Base-by-base conservation (phyloP, 2,888 invertebrate species). In the Operophtera brumata region DNA sequence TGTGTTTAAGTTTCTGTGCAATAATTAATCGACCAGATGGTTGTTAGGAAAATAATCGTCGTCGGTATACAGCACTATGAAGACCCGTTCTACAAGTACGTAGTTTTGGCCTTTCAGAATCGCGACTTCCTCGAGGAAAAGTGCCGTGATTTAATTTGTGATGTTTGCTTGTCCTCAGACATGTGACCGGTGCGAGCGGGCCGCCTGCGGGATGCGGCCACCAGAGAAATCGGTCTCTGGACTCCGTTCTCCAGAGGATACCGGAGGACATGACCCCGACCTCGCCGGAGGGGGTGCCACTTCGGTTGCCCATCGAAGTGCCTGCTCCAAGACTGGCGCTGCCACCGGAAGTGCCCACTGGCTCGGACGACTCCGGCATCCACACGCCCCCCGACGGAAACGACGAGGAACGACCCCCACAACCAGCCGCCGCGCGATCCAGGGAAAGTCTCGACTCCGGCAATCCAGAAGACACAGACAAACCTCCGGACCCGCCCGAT, bases 191-290 rank as follows among this genome's bases (percentile, higher is more conserved):
- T 47, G 75, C 81, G 34, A 84, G 73, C 55, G 87, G 86, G 77
- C 88, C 88, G 80, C 86, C 88, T 45, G 81, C 87, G 60, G 89
- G 87, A 86, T 88, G 94, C 64, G 93, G 94, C 72, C 96, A 96
- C 81, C 96, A 96, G 86, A 93, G 97, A 71, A 97, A 97, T 91
- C 93, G 97, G 65, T 96, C 96, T 78, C 90, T 97, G 81, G 97
- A 97, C 83, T 97, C 96, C 54, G 97, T 96, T 57, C 91, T 96
- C 63, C 96, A 96, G 82, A 92, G 96, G 82, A 96, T 97, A 78
- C 96, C 96, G 58, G 96, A 96, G 91, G 96, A 90, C 70, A 94
- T 76, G 94, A 95, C 88, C 91, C 91, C 85, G 72, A 90, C 83
- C 57, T 89, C 83, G 64, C 88, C 83, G 71, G 87, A 86, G 69